Evolutionary conservation across 1,140 invertebrate species (phyloP).

Genomic region (Wasmannia auropunctata): DNA sequence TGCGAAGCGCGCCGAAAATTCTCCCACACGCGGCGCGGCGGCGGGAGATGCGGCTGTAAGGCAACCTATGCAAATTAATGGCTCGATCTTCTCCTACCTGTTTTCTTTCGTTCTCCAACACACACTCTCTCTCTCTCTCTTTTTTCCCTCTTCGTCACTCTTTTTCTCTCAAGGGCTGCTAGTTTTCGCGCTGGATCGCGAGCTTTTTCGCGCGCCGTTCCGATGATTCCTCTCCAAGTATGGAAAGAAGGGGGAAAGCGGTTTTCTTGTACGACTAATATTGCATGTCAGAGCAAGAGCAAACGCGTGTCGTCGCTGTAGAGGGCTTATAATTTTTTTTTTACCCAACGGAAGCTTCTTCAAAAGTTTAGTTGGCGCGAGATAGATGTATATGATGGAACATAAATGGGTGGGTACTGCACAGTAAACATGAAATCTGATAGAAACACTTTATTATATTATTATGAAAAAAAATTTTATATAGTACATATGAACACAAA

Average conservation of each 20-base stretch:
- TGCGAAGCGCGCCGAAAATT: constrained; percentile 65
- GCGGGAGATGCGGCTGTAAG: constrained; percentile 9
- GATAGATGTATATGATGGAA: not conserved
- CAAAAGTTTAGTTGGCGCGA: not conserved
- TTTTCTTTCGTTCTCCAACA: not conserved
- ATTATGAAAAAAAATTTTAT: not conserved
- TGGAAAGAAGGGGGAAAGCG: not conserved
- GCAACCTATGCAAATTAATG: constrained; percentile 64
- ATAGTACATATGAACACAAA: not conserved
- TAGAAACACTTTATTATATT: not conserved
- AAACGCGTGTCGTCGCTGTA: constrained; percentile 21
- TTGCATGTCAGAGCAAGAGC: constrained; percentile 15
- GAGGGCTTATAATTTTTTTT: constrained; percentile 13
- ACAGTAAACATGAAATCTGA: not conserved
- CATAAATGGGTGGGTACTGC: too few species aligned
- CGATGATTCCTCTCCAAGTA: not conserved
- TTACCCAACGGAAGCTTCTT: not conserved
- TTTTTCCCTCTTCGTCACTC: not conserved
- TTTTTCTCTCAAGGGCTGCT: not conserved
- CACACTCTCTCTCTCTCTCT: not conserved
- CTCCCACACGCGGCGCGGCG: constrained; percentile 1
- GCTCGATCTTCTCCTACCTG: not conserved
- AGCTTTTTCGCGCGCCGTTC: not conserved
- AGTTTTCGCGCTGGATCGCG: constrained; percentile 1
- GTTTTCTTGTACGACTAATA: constrained; percentile 36